Conservation (phyloP, 1,140 invertebrate species). For the Trichomalopsis sarcophagae region DNA sequence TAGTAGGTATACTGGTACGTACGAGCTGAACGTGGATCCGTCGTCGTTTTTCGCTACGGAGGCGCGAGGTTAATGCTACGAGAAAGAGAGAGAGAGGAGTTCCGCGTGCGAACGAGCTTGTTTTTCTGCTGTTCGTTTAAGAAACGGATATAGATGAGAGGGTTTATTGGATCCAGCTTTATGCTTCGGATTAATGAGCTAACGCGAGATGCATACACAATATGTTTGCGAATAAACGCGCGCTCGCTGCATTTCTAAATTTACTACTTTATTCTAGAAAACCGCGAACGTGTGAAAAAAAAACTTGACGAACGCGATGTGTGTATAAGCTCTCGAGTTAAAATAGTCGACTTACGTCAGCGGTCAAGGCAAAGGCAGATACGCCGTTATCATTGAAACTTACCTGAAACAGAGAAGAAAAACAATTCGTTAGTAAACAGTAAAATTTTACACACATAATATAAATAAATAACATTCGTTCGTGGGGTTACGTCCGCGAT, state of each 20-base stretch:
- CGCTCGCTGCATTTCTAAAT: too few relatives aligned
- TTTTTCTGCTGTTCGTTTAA: not conserved
- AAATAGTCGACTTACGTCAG: constrained; percentile 23
- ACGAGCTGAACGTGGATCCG: not conserved
- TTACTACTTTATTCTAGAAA: too few relatives aligned
- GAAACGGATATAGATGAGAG: not conserved
- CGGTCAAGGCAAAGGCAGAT: not conserved
- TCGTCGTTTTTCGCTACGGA: not conserved
- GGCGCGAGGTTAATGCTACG: not conserved
- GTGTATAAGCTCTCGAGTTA: not conserved
- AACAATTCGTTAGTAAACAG: not conserved
- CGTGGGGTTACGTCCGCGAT: too few relatives aligned
- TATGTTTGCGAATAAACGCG: not conserved
- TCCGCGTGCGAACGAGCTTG: not conserved
- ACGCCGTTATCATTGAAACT: not conserved
- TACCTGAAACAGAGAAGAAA: constrained; percentile 37
- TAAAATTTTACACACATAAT: too few relatives aligned
- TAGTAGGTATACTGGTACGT: not conserved
- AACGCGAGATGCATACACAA: too few relatives aligned
- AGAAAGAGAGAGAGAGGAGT: not conserved
- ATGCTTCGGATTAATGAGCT: too few relatives aligned
- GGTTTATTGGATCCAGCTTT: too few relatives aligned
- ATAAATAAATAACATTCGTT: too few relatives aligned
- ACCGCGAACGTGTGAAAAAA: too few relatives aligned
- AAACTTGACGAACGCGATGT: too few relatives aligned